Evolutionary conservation across 2,113 vertebrate genomes (phyloP).

Genomic region (Gasterosteus nipponicus): DNA sequence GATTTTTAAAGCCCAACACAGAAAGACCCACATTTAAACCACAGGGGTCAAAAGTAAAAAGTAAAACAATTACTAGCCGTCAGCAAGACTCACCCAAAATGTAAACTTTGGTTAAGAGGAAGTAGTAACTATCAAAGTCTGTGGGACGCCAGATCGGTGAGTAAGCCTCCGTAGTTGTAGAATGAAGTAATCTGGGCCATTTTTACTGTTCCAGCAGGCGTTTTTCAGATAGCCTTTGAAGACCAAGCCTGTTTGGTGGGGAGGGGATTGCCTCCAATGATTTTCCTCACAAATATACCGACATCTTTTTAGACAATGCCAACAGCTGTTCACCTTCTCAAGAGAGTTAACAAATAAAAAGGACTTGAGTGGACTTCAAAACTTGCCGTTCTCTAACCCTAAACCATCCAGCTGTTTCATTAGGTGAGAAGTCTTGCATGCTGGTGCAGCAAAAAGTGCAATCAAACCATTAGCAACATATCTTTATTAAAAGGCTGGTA

Average conservation of each 20-base stretch:
- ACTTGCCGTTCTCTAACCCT: neutral
- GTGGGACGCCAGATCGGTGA: constrained; percentile 10
- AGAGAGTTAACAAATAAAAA: constrained; percentile 26
- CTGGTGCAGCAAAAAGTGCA: neutral
- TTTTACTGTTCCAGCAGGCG: constrained; percentile 45
- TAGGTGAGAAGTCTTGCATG: neutral
- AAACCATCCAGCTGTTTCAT: constrained; percentile 16
- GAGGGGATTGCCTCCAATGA: constrained; percentile 22
- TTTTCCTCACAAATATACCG: constrained; percentile 29
- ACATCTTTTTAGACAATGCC: constrained; percentile 15
- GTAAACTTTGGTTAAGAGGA: neutral
- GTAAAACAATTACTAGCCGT: neutral
- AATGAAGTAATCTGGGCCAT: constrained; percentile 13
- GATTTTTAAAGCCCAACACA: neutral
- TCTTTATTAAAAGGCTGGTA: constrained; percentile 47
- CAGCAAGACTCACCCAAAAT: neutral
- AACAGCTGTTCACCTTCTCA: constrained; percentile 26
- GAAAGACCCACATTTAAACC: neutral
- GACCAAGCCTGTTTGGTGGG: constrained; percentile 23
- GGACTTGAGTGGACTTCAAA: neutral
- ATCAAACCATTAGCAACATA: neutral
- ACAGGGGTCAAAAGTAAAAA: neutral
- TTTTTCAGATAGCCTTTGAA: constrained; percentile 16
- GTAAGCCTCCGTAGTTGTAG: neutral
- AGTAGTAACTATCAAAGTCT: neutral